Conservation (phyloP, 2,113 vertebrate genomes). For the Gallinago jamesoni region DNA sequence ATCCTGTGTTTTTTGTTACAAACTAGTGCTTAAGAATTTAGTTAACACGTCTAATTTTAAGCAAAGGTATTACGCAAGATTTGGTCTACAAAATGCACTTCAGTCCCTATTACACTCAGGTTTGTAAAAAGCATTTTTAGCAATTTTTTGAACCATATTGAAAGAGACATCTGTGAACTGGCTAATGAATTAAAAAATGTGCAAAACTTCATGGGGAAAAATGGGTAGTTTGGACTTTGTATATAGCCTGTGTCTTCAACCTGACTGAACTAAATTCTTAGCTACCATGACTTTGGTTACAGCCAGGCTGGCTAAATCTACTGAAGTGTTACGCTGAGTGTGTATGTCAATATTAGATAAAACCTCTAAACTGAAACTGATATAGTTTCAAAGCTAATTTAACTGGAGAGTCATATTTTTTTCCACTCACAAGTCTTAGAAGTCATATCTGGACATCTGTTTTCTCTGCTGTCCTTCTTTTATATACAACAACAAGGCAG, state of each 20-base stretch:
- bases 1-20: neutral
- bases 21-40: neutral
- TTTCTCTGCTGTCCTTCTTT: neutral
- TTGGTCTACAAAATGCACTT: neutral
- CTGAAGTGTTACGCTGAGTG: neutral
- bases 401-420: neutral
- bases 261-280: neutral
- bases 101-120: neutral
- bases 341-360: neutral
- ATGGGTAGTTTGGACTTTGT: neutral
- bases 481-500: no score
- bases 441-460: neutral
- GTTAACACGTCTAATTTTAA: neutral
- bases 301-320: neutral
- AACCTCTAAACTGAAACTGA: neutral
- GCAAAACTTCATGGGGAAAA: neutral
- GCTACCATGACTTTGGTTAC: no score
- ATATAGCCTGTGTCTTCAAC: neutral
- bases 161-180: neutral
- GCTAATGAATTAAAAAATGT: neutral
- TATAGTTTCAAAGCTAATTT: neutral
- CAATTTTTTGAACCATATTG: neutral
- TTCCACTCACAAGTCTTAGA: neutral
- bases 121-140: neutral
- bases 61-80: neutral